Conservation (phyloP, 2,113 vertebrate genomes). For the Pelvicachromis taeniatus region DNA sequence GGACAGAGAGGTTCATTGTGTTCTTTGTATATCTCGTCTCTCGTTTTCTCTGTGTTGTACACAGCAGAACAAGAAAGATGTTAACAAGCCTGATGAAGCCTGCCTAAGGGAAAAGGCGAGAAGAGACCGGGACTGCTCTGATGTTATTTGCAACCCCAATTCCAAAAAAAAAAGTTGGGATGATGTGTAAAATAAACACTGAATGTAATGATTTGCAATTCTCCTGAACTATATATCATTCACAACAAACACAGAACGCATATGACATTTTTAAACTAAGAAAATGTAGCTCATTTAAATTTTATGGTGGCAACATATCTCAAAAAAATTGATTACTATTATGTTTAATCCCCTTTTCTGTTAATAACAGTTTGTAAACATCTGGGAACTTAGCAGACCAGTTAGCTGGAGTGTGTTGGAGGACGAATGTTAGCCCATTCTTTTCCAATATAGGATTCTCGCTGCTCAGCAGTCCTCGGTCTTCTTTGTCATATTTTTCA, state of each 20-base stretch:
- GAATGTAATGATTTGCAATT: accelerated
- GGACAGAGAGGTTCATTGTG: neutral
- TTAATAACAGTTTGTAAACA: neutral
- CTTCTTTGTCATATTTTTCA: neutral
- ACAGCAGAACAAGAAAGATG: slow-evolving; percentile 6
- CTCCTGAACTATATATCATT: neutral
- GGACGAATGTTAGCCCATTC: neutral
- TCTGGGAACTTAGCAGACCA: neutral
- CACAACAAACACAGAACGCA: neutral
- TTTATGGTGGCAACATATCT: neutral
- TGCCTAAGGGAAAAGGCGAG: neutral
- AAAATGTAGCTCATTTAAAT: neutral
- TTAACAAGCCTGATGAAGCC: slow-evolving; percentile 8
- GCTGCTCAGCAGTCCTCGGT: neutral
- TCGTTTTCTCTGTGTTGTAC: neutral
- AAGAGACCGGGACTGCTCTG: neutral
- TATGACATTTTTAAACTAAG: neutral
- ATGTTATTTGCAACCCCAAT: neutral
- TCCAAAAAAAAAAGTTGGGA: neutral
- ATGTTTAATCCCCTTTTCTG: neutral
- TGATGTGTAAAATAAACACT: neutral
- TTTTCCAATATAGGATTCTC: neutral
- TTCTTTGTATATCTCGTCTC: neutral
- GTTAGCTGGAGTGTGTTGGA: neutral
- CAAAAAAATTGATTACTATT: accelerated